Evolutionary conservation across 2,113 vertebrate genomes (phyloP).

Genomic region (Mystacornis crossleyi): DNA sequence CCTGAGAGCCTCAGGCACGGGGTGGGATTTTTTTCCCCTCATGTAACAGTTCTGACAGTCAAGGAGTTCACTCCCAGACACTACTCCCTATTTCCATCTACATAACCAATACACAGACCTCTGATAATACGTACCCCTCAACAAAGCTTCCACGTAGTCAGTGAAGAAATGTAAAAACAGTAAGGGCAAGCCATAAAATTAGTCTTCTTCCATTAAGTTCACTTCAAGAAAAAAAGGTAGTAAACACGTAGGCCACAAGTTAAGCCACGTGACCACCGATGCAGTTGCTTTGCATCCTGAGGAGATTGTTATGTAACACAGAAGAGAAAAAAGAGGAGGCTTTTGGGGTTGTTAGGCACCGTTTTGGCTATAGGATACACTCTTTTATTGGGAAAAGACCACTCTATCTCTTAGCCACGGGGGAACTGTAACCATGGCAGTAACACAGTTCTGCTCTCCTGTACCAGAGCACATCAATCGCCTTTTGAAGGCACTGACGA

Average conservation of each 20-base stretch:
- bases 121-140: background rate
- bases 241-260: background rate
- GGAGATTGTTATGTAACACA: background rate
- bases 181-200: background rate
- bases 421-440: constrained; percentile 6
- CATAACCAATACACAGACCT: accelerated
- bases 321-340: background rate
- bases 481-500: background rate
- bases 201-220: background rate
- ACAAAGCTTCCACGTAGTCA: background rate
- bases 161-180: background rate
- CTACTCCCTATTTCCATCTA: background rate
- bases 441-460: background rate
- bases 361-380: background rate
- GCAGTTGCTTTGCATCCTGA: background rate
- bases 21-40: accelerated
- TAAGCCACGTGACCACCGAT: background rate
- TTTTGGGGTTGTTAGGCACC: background rate
- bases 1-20: accelerated
- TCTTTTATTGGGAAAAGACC: background rate
- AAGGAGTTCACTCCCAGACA: accelerated
- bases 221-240: background rate
- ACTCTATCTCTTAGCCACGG: background rate
- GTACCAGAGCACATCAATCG: background rate
- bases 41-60: accelerated